Evolutionary conservation across 2,888 invertebrate genomes (phyloP), one percentile per base, ranked within the genome.

Genomic region (Megamerina dolium): DNA sequence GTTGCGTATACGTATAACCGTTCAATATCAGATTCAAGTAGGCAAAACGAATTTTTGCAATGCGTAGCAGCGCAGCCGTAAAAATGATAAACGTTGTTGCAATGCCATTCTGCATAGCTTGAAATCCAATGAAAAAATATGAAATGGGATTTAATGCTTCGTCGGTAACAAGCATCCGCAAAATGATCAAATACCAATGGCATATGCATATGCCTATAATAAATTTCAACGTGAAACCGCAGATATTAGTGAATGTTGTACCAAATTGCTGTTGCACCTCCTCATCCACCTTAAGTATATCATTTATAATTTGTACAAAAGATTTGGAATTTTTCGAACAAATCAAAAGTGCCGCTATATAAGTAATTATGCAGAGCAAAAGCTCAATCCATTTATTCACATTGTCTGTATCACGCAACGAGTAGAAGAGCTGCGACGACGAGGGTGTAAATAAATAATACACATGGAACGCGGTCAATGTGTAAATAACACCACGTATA

Each of bases 371-470:
- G 39, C 61, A 61, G 12, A 68, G 57, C 10, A 68, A 26, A 6
- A 64, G 49, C 20, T 70, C 68, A 29, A 66, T 61, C 59, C 65
- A 66, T 44, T 65, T 60, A 49, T 64, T 69, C 3, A 68, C 57
- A 43, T 61, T 64, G 21, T 67, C 66, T 5, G 64, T 62, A 21
- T 66, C 64, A 4, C 61, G 48, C 16, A 57, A 51, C 1, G 59
- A 59, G 37, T 53, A 54, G 18, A 61, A 61, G 1, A 60, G 31
- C 35, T 63, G 56, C 2, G 50, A 48, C 10, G 58, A 53, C 17
- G 51, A 57, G 3, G 56, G 53, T 9, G 58, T 53, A 23, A 61
- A 52, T 10, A 65, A 48, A 26, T 54, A 59, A 40, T 66, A 68
- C 18, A 68, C 39, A 34, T 60, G 63, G 39, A 65, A 63, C 17